Evolutionary conservation across 2,113 vertebrate genomes (phyloP), one percentile per base, ranked within the genome.

Genomic region (Chionodraco myersi): DNA sequence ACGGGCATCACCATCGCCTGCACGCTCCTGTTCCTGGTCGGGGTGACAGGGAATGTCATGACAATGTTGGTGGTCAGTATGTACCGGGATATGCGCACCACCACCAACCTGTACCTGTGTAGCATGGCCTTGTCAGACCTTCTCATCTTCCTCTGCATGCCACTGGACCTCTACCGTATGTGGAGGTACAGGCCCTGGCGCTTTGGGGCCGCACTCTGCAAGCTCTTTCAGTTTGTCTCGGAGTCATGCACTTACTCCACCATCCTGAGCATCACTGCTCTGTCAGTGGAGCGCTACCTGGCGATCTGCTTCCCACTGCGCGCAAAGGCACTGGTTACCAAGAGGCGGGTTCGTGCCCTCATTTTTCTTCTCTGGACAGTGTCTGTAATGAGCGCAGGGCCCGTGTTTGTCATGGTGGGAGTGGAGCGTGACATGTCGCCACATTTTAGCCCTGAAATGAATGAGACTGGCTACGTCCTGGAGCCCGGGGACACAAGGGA

Each of bases 101-200:
- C 98, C 79, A 99, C 97, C 80, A 99, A 99, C 94, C 91, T 99
- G 64, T 99, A 99, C 93, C 92, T 99, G 84, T 97, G 96, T 85
- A 99, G 98, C 93, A 98, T 99, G 98, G 98, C 98, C 4, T 96
- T 98, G 64, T 99, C 98, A 0, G 98, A 99, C 93, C 91, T 99
- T 48, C 94, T 99, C 58, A 98, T 99, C 83, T 98, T 99, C 83
- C 92, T 98, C 67, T 99, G 98, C 85, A 97, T 99, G 97, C 98
- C 98, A 0, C 94, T 98, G 44, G 98, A 99, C 88, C 95, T 99
- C 23, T 97, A 98, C 72, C 95, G 97, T 65, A 96, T 99, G 88
- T 99, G 98, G 98, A 95, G 96, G 86, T 98, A 97, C 94, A 92
- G 96, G 59, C 98, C 98, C 45, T 99, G 98, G 98, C 96, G 95